These are phyloP conservation scores for Athetis lepigone DNA, from an alignment of 2,888 invertebrate species.

Conservation along the genomic window DNA sequence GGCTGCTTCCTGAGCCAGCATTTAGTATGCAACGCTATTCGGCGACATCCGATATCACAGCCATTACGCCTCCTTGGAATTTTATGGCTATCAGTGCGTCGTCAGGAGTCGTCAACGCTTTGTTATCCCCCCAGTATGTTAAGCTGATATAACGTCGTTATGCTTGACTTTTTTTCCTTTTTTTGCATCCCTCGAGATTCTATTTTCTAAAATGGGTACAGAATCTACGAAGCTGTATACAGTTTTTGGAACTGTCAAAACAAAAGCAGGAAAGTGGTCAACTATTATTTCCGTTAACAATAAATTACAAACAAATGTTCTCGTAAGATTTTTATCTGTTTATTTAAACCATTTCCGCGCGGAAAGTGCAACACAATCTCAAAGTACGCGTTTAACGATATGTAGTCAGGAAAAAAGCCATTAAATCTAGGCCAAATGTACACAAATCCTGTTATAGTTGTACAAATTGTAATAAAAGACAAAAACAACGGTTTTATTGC, in stretches of 20 bases:
- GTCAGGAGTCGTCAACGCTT: conserved; percentile 49
- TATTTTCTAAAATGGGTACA: conserved; percentile 14
- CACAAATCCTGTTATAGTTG: conserved; percentile 39
- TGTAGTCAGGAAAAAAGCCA: conserved; percentile 31
- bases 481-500: conserved; percentile 46
- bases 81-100: conserved; percentile 52
- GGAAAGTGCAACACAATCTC: conserved; percentile 33
- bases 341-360: conserved; percentile 6
- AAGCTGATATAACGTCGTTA: conserved; percentile 19
- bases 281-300: conserved; percentile 5
- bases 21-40: conserved; percentile 73
- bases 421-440: conserved; percentile 35
- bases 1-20: conserved; percentile 69
- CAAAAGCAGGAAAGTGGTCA: conserved; percentile 5
- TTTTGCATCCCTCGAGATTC: conserved; percentile 33
- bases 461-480: conserved; percentile 38
- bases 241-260: conserved; percentile 11
- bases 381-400: conserved; percentile 27
- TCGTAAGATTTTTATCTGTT: conserved; percentile 21
- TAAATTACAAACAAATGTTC: conserved; percentile 23
- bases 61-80: conserved; percentile 52
- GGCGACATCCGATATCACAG: conserved; percentile 63
- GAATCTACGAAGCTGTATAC: background rate
- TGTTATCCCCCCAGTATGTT: conserved; percentile 22
- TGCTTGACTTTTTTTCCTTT: conserved; percentile 15